phyloP scores from a whole-genome alignment of 2,113 vertebrate genomes.

The Pogonocichla stellata region DNA sequence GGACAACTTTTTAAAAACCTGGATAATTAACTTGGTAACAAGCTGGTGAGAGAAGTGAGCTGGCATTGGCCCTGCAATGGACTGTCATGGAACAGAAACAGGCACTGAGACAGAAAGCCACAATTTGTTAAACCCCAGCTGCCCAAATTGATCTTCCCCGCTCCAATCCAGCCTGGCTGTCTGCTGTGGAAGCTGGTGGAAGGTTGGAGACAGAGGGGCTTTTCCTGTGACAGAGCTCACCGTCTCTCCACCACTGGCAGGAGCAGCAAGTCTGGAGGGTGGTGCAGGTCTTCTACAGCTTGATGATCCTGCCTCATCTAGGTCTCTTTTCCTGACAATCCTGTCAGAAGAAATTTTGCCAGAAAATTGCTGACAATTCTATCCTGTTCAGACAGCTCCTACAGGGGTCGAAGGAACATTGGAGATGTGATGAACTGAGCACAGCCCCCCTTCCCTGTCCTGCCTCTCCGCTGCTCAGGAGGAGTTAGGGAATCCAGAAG shows the following conservation, averaged over 20 bases:
- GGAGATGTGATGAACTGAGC: neutral
- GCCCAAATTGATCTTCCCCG: neutral
- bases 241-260: neutral
- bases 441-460: accelerated
- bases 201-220: accelerated
- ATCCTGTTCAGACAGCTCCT: neutral
- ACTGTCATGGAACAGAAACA: neutral
- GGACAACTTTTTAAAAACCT: neutral
- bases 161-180: accelerated
- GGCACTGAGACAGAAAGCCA: neutral
- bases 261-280: neutral
- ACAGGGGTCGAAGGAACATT: accelerated
- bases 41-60: neutral
- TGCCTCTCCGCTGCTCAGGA: accelerated
- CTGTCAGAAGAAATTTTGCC: neutral
- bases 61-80: accelerated
- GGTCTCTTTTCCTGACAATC: neutral
- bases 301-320: too few species aligned
- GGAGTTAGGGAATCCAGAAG: neutral
- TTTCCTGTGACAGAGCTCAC: neutral
- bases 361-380: neutral
- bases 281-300: neutral
- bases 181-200: neutral
- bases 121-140: neutral
- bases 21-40: neutral